Evolutionary conservation across 2,888 invertebrate species (phyloP).

Genomic region (Thymelicus acteon): DNA sequence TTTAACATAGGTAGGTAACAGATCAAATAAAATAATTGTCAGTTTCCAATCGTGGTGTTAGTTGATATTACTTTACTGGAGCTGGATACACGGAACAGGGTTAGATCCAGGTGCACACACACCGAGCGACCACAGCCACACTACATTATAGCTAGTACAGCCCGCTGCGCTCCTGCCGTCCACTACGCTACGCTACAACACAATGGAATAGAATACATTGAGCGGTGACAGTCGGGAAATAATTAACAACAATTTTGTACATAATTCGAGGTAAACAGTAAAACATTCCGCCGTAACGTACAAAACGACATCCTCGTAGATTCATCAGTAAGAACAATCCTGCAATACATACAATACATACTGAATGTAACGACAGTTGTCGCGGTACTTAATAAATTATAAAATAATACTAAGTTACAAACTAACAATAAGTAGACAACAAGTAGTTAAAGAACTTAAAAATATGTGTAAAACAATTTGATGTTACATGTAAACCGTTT

Average conservation of each 20-base stretch:
- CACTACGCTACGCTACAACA: neutral
- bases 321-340: neutral
- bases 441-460: conserved; percentile 2
- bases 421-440: conserved; percentile 14
- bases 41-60: no score
- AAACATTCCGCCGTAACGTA: neutral
- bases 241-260: neutral
- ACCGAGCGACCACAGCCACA: no score
- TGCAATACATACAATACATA: neutral
- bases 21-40: no score
- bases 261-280: neutral
- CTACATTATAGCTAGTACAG: neutral
- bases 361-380: neutral
- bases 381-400: neutral
- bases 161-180: no score
- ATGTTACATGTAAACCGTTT: neutral
- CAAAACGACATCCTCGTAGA: neutral
- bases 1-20: no score
- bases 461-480: conserved; percentile 5
- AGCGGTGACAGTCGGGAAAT: neutral
- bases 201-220: no score
- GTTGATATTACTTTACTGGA: no score
- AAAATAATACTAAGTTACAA: conserved; percentile 2
- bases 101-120: no score
- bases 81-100: no score